Evolutionary conservation across 2,888 invertebrate species (phyloP), one percentile per base, ranked within the genome.

Genomic region (Philaethria dido): DNA sequence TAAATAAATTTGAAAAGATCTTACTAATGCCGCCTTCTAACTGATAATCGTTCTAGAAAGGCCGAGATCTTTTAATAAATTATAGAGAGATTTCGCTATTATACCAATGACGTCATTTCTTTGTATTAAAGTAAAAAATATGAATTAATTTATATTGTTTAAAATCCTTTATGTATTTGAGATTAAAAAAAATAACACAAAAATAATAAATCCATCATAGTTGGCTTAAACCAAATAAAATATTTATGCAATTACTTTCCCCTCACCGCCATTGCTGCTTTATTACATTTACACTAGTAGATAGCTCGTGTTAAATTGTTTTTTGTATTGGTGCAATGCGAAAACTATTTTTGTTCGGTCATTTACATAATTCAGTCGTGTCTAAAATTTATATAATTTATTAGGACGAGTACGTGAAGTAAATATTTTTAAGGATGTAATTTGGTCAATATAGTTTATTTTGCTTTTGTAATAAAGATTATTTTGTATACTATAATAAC

Each of bases 301-400:
- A 52, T 52, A 52, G 29, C 52, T 52, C 52, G 52, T 11, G 16
- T 33, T 50, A 33, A 33, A 52, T 52, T 33, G 52, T 33, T 52
- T 62, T 33, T 36, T 57, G 55, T n/a, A 39, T 57, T 57, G 36
- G 36, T 57, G 55, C 39, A 57, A 57, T 39, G 39, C 36, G 55
- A 36, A 57, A 57, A 20, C 13, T 36, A 20, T 39, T 57, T 57
- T 39, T 57, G n/a, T 39, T 14, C 20, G 18, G 14, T 13, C 9
- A 39, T 39, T 57, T 57, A 39, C 55, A 57, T 57, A 39, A 39
- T 57, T 29, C 52, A 13, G 29, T 52, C 16, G 52, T 52, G 29
- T 52, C 29, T 16, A 16, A 33, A 52, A 29, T 52, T 52, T 3
- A 16, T 52, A 29, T 52, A 29, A 29, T 52, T 52, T 52, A 29